Evolutionary conservation across 2,113 vertebrate genomes (phyloP), one percentile per base, ranked within the genome.

Genomic region (Asarcornis scutulata): DNA sequence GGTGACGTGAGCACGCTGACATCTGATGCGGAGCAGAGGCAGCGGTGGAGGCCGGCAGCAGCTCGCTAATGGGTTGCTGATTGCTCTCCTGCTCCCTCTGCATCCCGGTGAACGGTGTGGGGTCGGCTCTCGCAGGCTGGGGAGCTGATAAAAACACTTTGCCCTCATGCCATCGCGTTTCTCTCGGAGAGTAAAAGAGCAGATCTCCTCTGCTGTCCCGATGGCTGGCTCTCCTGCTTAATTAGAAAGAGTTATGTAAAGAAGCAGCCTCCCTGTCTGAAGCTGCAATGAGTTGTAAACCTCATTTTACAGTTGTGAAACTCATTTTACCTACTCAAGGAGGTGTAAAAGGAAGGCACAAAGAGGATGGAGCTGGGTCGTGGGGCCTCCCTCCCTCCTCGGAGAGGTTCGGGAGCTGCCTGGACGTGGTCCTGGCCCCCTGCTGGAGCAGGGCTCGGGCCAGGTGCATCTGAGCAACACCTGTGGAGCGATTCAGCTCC

Each of bases 31-130:
- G 95, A 74, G 89, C 21, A 48, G 75, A 31, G 77, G 72, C 76
- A 71, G 84, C 66, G 18, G 4, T 17, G 2, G 62, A 73, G 62
- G 74, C 63, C 21, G 81, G 87, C 29, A 5, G 81, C 74, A 94
- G 88, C 83, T 94, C 90, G 94, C 95, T 97, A 91, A 96, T 96
- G 92, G 87, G 63, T 97, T 97, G 96, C 72, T 93, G 93, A 95
- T 96, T 90, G 60, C 92, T 84, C 94, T 95, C 87, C 72, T 73
- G 83, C 67, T 83, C 93, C 86, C 63, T 85, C 92, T 72, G 84
- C n/a, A 31, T 69, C 44, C 85, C 95, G 84, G 94, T 67, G 74
- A 56, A 95, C 93, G 83, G 42, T 58, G 90, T 52, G 29, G 34
- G 59, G 62, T 52, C 4, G 4, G 60, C 86, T 82, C 76, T 78